Conservation (phyloP, 2,113 vertebrate genomes). For the Xenus cinereus region DNA sequence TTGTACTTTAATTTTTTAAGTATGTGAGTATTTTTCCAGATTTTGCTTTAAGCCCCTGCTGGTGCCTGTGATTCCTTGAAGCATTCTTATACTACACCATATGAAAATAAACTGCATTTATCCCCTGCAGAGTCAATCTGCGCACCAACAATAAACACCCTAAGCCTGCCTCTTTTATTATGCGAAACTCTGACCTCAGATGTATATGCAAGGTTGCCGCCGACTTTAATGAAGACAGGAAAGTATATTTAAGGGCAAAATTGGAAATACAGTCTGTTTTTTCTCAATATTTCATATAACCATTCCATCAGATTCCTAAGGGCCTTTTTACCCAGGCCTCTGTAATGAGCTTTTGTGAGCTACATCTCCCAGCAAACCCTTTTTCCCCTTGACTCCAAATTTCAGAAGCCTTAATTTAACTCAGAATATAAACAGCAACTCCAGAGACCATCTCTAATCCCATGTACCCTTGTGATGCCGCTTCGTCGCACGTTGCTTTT, state of each 20-base stretch:
- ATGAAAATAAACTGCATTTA: slow-evolving; percentile 37
- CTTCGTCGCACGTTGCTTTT: accelerated
- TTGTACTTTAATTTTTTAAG: slow-evolving; percentile 29
- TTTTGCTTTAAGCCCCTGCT: neutral
- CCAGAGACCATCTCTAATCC: slow-evolving; percentile 18
- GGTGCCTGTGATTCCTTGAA: slow-evolving; percentile 1
- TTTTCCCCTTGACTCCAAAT: neutral
- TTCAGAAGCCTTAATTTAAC: slow-evolving; percentile 39
- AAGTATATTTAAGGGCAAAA: neutral
- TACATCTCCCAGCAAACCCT: neutral
- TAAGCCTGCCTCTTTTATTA: neutral
- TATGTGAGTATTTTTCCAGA: neutral
- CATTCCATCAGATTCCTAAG: neutral
- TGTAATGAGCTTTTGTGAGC: slow-evolving; percentile 13
- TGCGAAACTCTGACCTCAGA: neutral
- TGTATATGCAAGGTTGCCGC: neutral
- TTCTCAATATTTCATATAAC: neutral
- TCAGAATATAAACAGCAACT: neutral
- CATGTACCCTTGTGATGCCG: accelerated
- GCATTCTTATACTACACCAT: neutral
- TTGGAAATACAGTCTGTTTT: neutral
- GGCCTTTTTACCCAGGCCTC: neutral
- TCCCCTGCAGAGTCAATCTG: neutral
- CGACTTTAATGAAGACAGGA: neutral
- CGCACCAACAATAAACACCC: neutral